Evolutionary conservation across 2,888 invertebrate species (phyloP).

Genomic region (Sisyra terminalis): DNA sequence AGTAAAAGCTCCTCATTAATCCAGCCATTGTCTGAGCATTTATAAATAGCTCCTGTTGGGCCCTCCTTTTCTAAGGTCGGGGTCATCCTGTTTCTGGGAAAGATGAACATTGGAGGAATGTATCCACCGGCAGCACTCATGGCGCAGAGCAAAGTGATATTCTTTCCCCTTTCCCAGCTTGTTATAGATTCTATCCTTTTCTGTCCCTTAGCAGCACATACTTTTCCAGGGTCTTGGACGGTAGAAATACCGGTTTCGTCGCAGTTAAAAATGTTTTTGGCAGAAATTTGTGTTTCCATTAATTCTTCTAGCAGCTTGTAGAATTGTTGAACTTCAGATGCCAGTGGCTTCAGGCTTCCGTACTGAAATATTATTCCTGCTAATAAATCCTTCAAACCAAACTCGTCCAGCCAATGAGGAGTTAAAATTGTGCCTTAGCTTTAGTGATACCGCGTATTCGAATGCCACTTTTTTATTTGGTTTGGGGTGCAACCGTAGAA

Average conservation of each 20-base stretch:
- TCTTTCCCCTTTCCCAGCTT: constrained; percentile 16
- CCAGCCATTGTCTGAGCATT: constrained; percentile 19
- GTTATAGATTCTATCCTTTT: constrained; percentile 17
- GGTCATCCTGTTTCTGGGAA: constrained; percentile 15
- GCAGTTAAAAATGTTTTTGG: constrained; percentile 16
- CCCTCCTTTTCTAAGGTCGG: constrained; percentile 17
- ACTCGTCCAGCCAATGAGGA: constrained; percentile 11
- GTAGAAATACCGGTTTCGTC: constrained; percentile 17
- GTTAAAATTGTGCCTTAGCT: not conserved
- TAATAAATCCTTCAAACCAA: constrained; percentile 14
- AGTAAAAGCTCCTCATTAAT: constrained; percentile 15
- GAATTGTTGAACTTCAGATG: constrained; percentile 13
- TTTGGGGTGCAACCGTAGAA: constrained; percentile 10
- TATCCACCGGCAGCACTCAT: not conserved
- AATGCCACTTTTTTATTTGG: constrained; percentile 6
- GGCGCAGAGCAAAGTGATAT: constrained; percentile 13
- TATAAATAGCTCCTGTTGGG: constrained; percentile 17
- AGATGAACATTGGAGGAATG: constrained; percentile 6
- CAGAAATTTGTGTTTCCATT: constrained; percentile 14
- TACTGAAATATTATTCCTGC: constrained; percentile 13
- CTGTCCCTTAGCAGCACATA: constrained; percentile 18
- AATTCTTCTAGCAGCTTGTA: constrained; percentile 11
- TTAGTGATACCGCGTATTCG: not conserved
- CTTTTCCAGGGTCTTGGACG: constrained; percentile 16
- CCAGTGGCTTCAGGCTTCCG: constrained; percentile 11